A percentile compares a stretch with the other conserved stretches of the same genome.
These are phyloP conservation scores for Aphelenchoides besseyi DNA, from an alignment of 1,140 invertebrate species.

Conservation along the genomic window DNA sequence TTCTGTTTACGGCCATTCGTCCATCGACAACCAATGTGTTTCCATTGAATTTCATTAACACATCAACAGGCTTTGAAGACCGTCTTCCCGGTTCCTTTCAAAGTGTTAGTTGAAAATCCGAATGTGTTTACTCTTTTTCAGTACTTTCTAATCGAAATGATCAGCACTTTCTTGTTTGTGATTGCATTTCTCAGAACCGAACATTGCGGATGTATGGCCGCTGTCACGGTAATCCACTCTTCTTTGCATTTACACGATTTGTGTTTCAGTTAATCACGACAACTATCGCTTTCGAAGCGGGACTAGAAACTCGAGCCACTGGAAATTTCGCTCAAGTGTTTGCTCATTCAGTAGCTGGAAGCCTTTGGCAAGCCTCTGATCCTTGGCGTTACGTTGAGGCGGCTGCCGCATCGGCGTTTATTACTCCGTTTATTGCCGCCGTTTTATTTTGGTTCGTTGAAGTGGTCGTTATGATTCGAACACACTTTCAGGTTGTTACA, in stretches of 20 bases:
- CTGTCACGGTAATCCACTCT: slow-evolving; percentile 8
- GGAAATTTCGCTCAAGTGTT: slow-evolving; percentile 1
- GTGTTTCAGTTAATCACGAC: neutral
- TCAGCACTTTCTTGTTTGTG: neutral
- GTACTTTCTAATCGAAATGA: slow-evolving; percentile 21
- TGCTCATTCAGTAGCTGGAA: neutral
- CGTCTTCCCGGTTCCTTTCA: neutral
- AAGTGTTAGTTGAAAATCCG: neutral
- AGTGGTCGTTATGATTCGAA: neutral
- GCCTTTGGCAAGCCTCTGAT: neutral
- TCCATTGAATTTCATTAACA: neutral
- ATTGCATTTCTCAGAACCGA: neutral
- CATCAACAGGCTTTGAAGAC: neutral
- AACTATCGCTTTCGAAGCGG: neutral
- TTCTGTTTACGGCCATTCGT: neutral
- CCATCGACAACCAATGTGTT: neutral
- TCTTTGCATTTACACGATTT: neutral
- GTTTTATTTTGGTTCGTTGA: slow-evolving; percentile 1
- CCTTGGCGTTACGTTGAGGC: slow-evolving; percentile 14
- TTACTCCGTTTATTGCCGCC: slow-evolving; percentile 7
- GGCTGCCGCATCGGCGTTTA: neutral
- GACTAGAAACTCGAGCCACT: neutral
- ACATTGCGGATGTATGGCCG: slow-evolving; percentile 13
- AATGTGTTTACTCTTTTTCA: slow-evolving; percentile 2
- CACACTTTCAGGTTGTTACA: slow-evolving; percentile 8